A percentile compares a stretch with the other conserved stretches of the same genome.
phyloP scores from a whole-genome alignment of 2,888 invertebrate genomes.

The Mesorhabditis spiculigera region DNA sequence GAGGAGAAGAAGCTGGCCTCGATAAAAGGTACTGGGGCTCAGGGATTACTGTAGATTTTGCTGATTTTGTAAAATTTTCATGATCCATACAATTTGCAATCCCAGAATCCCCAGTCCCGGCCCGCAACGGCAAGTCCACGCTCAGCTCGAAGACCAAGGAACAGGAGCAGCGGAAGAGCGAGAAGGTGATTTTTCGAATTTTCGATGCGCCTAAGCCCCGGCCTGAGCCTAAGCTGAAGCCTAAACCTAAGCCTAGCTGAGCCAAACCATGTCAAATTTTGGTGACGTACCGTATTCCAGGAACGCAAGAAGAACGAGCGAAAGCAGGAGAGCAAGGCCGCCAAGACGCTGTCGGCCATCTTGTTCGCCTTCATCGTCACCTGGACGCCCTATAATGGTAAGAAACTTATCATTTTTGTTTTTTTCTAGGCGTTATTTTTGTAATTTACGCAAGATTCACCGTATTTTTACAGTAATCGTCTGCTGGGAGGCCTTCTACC shows the following conservation, averaged over 20 bases:
- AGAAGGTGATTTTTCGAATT: too few relatives aligned
- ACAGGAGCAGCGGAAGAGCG: too few relatives aligned
- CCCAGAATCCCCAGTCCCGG: too few relatives aligned
- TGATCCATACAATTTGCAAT: too few relatives aligned
- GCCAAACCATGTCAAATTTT: too few relatives aligned
- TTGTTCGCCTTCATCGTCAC: constrained; percentile 94
- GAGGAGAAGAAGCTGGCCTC: not conserved
- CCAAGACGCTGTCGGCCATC: constrained; percentile 94
- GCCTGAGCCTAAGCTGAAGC: too few relatives aligned
- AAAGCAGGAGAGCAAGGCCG: constrained; percentile 75
- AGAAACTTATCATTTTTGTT: constrained; percentile 9
- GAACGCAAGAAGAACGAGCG: constrained; percentile 54
- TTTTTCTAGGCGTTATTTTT: not conserved
- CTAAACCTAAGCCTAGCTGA: too few relatives aligned
- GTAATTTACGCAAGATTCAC: constrained; percentile 2
- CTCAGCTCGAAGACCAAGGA: too few relatives aligned
- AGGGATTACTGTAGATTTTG: not conserved
- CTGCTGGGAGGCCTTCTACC: constrained; percentile 62
- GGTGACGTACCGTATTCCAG: constrained; percentile 16
- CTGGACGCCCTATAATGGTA: constrained; percentile 90
- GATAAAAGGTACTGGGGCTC: not conserved
- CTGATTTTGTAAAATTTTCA: too few relatives aligned
- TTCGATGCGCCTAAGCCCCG: too few relatives aligned
- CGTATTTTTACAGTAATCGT: constrained; percentile 54
- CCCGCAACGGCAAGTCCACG: too few relatives aligned